Evolutionary conservation across 2,888 invertebrate species (phyloP).

Genomic region (Colletes collaris): DNA sequence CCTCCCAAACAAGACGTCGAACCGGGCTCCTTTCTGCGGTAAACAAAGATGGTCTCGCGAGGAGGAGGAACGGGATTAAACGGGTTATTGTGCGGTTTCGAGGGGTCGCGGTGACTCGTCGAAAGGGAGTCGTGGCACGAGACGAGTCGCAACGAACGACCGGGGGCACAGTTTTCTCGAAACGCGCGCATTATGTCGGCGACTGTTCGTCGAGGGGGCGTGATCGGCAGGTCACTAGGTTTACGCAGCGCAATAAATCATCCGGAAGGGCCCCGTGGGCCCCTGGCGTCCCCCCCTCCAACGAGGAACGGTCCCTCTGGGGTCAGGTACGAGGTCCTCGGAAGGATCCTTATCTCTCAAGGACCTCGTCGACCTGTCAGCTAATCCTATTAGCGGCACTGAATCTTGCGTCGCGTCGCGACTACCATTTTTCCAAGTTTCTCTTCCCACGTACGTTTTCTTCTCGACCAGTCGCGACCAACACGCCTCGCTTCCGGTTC

Average conservation of each 20-base stretch:
- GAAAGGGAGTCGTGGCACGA: constrained; percentile 35
- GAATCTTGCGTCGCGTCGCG: constrained; percentile 65
- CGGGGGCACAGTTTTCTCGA: constrained; percentile 16
- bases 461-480: too few relatives aligned
- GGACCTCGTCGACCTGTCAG: constrained; percentile 73
- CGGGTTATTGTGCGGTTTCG: constrained; percentile 64
- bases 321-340: constrained; percentile 67
- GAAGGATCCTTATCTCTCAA: constrained; percentile 66
- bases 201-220: constrained; percentile 63
- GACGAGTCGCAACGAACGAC: constrained; percentile 9
- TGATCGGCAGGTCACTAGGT: constrained; percentile 76
- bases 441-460: too few relatives aligned
- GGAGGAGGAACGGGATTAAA: constrained; percentile 59
- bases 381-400: constrained; percentile 77
- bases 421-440: constrained; percentile 54
- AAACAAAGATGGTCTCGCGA: constrained; percentile 51
- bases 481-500: too few relatives aligned
- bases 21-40: constrained; percentile 45
- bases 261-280: constrained; percentile 29
- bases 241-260: constrained; percentile 76
- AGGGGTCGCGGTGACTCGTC: constrained; percentile 48
- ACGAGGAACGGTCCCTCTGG: neutral
- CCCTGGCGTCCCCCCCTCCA: constrained; percentile 1
- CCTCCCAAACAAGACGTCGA: constrained; percentile 42
- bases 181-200: constrained; percentile 46